Evolutionary conservation across 2,888 invertebrate species (phyloP), one percentile per base, ranked within the genome.

Genomic region (Diogma glabrata): DNA sequence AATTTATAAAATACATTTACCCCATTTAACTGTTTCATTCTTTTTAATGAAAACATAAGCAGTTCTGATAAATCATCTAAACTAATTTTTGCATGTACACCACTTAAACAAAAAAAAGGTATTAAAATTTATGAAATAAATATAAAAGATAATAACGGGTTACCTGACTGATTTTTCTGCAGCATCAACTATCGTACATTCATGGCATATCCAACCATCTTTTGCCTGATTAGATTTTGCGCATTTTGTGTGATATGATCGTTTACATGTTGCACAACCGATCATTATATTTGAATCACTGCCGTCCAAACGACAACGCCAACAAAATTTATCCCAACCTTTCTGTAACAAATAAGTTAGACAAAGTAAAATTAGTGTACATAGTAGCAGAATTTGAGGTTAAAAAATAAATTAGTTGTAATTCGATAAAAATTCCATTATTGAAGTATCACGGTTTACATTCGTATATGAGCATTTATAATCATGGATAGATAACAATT

Each of bases 221-320:
- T 66, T 64, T 47, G 71, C 67, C 3, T 69, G 64, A 19, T 20
- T 9, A 9, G 70, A 67, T 1, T 72, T 67, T 53, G 85, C 75
- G 69, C 95, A 95, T 63, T 81, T 84, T 12, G 74, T 73, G 71
- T 95, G 95, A 72, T 79, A 94, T 1, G 86, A 81, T 22, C 94
- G 75, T 3, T 88, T 86, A 66, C 95, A 95, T 17, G 84, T 81
- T 24, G 84, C 83, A 66, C 94, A 94, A 7, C 75, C 71, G 60
- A 79, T 68, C 14, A 72, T 63, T n/a, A 64, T 61, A 17, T 70
- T 68, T 23, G 77, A 16, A 17, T 50, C 78, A 1, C 74, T 72
- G 2, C 75, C 74, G 45, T 82, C 81, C 62, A 82, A 81, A 63
- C 93, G 91, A 62, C 95, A 95, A 55, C 87, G 74, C 93, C 94